Evolutionary conservation across 2,113 vertebrate genomes (phyloP), one percentile per base, ranked within the genome.

Genomic region (Aviceda subcristata): DNA sequence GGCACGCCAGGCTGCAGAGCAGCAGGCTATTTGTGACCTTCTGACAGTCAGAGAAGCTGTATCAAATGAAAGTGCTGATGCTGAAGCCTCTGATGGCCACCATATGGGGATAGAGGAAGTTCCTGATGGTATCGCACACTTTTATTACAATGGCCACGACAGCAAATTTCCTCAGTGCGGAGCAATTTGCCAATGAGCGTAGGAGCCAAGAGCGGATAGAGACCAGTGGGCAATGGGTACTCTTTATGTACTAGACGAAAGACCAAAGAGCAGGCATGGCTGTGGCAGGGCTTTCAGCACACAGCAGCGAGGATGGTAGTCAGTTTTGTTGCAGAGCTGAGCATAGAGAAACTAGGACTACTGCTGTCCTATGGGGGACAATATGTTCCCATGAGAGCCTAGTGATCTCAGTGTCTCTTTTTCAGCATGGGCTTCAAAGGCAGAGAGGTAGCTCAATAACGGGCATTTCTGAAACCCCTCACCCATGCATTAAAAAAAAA

Each of bases 51-150:
- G 39, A 84, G 63, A 73, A 90, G 39, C 63, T 86, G 66, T 53
- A 93, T 76, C 66, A 95, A 79, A 92, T 86, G 84, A 92, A 96
- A 88, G 14, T 69, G 43, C 83, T 95, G 73, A 74, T 94, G 83
- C 68, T 5, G 36, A 75, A 91, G n/a, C 38, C 88, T 94, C 94
- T 96, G 87, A 90, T 96, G 96, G 96, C 57, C 74, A 64, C 94
- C 96, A 96, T 93, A 96, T 94, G 96, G 91, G 81, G 45, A 72
- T n/a, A 96, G 74, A 95, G 93, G 96, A 97, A 96, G 93, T 94
- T 96, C 48, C 89, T 90, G 78, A 79, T 90, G 92, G 77, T 90
- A 85, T 88, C 34, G 3, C 62, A 79, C 36, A 57, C 66, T 96
- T 96, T 97, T 92, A 91, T 96, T 96, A 16, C 81, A 69, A 18